Conservation (phyloP, 2,797 vertebrate genomes). For the Rhinoraja longicauda region DNA sequence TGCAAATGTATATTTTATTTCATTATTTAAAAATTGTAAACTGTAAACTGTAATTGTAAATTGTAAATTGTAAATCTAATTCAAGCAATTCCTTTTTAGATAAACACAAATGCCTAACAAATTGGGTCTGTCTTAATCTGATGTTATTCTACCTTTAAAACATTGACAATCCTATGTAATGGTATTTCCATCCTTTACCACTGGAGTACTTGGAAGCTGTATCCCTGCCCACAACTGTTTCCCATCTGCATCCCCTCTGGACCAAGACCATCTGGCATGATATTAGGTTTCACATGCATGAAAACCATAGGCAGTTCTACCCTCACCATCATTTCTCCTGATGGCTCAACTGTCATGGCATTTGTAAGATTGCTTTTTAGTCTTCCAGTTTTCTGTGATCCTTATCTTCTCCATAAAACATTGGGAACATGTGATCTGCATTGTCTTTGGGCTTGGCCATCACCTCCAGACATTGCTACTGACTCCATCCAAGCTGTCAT, state of each 20-base stretch:
- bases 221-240: neutral
- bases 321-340: neutral
- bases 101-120: neutral
- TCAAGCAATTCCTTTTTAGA: neutral
- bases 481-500: neutral
- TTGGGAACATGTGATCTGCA: neutral
- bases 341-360: neutral
- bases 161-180: neutral
- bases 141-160: neutral
- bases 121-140: neutral
- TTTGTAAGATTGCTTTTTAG: neutral
- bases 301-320: neutral
- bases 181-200: neutral
- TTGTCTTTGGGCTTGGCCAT: neutral
- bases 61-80: neutral
- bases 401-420: neutral
- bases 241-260: neutral
- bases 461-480: neutral
- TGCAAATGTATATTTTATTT: neutral
- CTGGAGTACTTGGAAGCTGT: neutral
- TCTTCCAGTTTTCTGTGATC: neutral
- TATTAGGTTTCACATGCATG: neutral
- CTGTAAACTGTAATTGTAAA: no score
- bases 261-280: neutral
- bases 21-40: neutral